Base-by-base conservation (phyloP, 2,113 vertebrate genomes). In the Eurypyga helias region DNA sequence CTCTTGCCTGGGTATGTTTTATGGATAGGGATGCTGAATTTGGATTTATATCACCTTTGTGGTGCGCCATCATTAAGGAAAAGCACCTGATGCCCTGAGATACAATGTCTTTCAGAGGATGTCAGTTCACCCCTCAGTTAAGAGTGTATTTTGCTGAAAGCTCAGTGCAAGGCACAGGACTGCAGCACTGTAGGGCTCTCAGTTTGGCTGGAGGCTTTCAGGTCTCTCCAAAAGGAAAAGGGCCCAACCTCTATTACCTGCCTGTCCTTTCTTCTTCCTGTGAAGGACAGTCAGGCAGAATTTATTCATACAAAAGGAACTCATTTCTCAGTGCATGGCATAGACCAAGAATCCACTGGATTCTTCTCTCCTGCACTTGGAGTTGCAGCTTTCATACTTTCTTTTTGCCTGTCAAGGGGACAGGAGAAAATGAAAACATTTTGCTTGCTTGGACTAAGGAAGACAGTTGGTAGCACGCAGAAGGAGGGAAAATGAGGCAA, bases 341-440 rank as follows among this genome's bases (percentile, higher is more conserved):
- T 8, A 8, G 51, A 41, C 46, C 10, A 46, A 77, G 16, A n/a
- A n/a, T n/a, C n/a, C 43, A 79, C 10, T 13, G 28, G 81, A 20
- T 26, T 61, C 7, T 78, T 84, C 52, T 69, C 23, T 54, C 58
- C 49, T 69, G 36, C n/a, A 51, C 29, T 65, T 54, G 41, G 15
- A 54, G 16, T 41, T 83, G 6, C 18, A 87, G 55, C 8, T 75
- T 85, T 66, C 78, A 20, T 1, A 2, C 15, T 48, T 87, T 33
- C 7, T 48, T 73, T 93, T 76, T 81, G 15, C 26, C 13, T 3
- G 10, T 15, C 46, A 34, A 14, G 5, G 17, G 19, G 16, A 82
- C 92, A 29, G 19, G 17, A 86, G 51, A 75, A 90, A 96, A 88
- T 17, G 21, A 77, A 8, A 89, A 41, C 19, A 41, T 71, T 70